Base-by-base conservation (phyloP, 2,113 vertebrate genomes). In the Microtus richardsoni region DNA sequence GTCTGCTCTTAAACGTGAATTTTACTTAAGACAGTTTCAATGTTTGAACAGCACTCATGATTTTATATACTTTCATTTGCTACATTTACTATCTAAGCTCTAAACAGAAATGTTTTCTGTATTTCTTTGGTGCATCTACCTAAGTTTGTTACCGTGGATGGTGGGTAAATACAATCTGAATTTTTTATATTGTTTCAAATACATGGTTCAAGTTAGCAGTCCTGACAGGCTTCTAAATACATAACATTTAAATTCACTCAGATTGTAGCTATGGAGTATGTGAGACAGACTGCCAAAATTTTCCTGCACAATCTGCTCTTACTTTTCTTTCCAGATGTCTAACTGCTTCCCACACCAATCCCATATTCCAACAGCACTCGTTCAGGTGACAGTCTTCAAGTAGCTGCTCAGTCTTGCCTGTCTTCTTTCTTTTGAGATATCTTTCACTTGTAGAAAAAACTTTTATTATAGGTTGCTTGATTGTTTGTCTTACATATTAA, bases 311-410 rank as follows among this genome's bases (percentile, higher is more conserved):
- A 95, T 95, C 79, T 97, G 91, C 74, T 97, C 71, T 93, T 30
- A 71, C 74, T 78, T 96, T 79, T 84, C 28, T 88, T 92, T 77
- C 96, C 93, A 96, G 96, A 97, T 97, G 93, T 88, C 91, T 97
- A 70, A 93, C 28, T 91, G 41, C 9, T 47, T 84, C 64, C 41
- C 47, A 80, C 26, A 89, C 33, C 49, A 4, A 91, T 17, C 14
- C 19, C 70, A 9, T 71, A 86, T 74, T 95, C 54, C 12, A 16
- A 66, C 79, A 85, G 88, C 49, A 89, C 5, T 75, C 30, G 78
- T 74, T 89, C 95, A 64, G 52, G 52, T 74, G 54, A 84, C 75
- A 91, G 58, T 89, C 74, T 62, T 96, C 87, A 96, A 89, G 88
- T 64, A 87, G 87, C 64, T 39, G 66, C 73, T 36, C 21, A 30